Base-by-base conservation (phyloP, 1,140 invertebrate genomes). In the Nebria ingens region DNA sequence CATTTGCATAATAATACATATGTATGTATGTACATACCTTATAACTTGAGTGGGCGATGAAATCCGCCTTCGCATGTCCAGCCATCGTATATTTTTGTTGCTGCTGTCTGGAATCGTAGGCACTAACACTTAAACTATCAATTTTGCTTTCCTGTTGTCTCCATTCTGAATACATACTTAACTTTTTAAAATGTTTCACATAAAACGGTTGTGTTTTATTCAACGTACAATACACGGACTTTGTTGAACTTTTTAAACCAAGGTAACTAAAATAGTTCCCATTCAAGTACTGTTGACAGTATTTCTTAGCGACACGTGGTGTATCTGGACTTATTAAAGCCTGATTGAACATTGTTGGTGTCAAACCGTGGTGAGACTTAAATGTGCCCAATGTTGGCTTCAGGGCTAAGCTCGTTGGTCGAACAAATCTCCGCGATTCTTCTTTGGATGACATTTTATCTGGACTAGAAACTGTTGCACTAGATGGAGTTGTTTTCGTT, bases 131-230 rank as follows among this genome's bases (percentile, higher is more conserved):
- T 55, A 70, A 50, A 45, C 66, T 68, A 55, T 71, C 69, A 19
- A 56, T 58, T 60, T 70, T 70, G 11, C 62, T 68, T 55, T 72
- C 69, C 49, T 67, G 63, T 51, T 67, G 66, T 55, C 63, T 72
- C 95, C 95, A 98, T 68, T 97, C 95, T 9, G 92, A 96, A 66
- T 98, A 98, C 94, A 98, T 98, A 13, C 93, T 97, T 34, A 97
- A 73, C 63, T 87, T 91, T 59, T 90, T 85, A 69, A 93, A 88
- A 66, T 92, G 87, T 0, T 82, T 84, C 34, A 97, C 91, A 68
- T 96, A 97, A 74, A 93, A 96, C 0, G 95, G 94, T 69, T 97
- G 94, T 0, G 92, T 87, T 59, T 90, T 82, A 68, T 93, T 94
- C 17, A 93, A 74, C 1, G 92, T 95, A 63, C 93, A 97, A 69